These are phyloP conservation scores for Sebastiscus tertius DNA, from an alignment of 2,797 vertebrate genomes.

Conservation along the genomic window DNA sequence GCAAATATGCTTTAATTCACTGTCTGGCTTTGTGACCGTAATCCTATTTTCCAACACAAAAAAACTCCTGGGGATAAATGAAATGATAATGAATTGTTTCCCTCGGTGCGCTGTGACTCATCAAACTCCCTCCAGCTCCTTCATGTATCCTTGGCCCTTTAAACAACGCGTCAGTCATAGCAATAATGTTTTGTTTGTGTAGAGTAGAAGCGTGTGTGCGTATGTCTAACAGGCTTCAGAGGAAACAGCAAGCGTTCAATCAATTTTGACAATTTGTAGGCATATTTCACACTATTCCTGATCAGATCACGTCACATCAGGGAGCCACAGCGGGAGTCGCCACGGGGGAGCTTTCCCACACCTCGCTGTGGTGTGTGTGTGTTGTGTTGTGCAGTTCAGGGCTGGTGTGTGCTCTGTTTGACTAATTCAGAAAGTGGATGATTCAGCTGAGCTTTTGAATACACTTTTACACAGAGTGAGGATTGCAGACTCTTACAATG, in stretches of 20 bases:
- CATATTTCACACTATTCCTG: slow-evolving; percentile 30
- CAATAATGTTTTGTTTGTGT: not conserved
- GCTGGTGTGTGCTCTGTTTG: not conserved
- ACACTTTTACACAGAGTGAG: not conserved
- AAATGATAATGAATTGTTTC: slow-evolving; percentile 52
- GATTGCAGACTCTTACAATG: not conserved
- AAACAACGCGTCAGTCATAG: slow-evolving; percentile 35
- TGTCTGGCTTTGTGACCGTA: not conserved
- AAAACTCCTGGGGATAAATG: slow-evolving; percentile 57
- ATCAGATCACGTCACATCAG: slow-evolving; percentile 41
- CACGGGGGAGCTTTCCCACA: not conserved
- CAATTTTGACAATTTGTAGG: slow-evolving; percentile 31
- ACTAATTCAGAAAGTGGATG: not conserved
- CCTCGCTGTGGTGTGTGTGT: not conserved
- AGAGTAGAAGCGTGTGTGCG: not conserved
- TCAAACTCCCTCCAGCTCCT: slow-evolving; percentile 29
- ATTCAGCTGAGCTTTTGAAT: not conserved
- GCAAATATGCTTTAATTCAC: slow-evolving; percentile 19
- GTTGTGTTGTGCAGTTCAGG: not conserved
- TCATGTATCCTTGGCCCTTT: slow-evolving; percentile 42
- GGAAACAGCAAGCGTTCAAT: slow-evolving; percentile 24
- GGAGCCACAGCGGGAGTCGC: slow-evolving; percentile 40
- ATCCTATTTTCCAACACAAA: slow-evolving; percentile 27
- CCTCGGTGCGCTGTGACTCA: slow-evolving; percentile 48
- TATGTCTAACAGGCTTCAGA: not conserved